Conservation (phyloP, 2,113 vertebrate genomes). For the Zingel zingel region DNA sequence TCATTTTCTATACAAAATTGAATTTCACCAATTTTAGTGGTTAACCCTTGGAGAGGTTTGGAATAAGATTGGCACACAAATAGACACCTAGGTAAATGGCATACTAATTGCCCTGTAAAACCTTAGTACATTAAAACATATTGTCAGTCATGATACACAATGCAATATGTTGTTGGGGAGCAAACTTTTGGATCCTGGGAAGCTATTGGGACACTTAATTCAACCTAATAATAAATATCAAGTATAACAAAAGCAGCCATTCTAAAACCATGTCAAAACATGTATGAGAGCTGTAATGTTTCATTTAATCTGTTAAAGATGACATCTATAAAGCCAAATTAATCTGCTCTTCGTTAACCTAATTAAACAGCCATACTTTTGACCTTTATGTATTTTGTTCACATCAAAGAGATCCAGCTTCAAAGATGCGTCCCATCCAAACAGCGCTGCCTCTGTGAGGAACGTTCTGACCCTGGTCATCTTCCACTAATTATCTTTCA, state of each 20-base stretch:
- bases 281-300: neutral
- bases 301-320: neutral
- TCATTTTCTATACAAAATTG: neutral
- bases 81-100: neutral
- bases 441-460: neutral
- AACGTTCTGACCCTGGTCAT: neutral
- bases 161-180: too few relatives aligned
- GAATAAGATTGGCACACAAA: neutral
- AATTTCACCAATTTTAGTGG: neutral
- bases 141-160: too few relatives aligned
- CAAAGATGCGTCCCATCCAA: constrained; percentile 24
- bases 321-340: neutral
- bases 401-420: constrained; percentile 34
- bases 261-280: neutral
- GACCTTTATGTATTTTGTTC: constrained; percentile 1
- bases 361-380: constrained; percentile 21
- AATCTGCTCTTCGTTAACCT: constrained; percentile 1
- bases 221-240: neutral
- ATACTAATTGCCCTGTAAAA: neutral
- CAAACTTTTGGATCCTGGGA: too few relatives aligned
- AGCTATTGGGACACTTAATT: neutral
- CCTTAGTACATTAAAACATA: too few relatives aligned
- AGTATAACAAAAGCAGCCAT: neutral
- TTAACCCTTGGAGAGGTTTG: neutral
- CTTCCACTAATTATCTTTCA: neutral